Base-by-base conservation (phyloP, 2,888 invertebrate species). In the Dendrolimus pini region DNA sequence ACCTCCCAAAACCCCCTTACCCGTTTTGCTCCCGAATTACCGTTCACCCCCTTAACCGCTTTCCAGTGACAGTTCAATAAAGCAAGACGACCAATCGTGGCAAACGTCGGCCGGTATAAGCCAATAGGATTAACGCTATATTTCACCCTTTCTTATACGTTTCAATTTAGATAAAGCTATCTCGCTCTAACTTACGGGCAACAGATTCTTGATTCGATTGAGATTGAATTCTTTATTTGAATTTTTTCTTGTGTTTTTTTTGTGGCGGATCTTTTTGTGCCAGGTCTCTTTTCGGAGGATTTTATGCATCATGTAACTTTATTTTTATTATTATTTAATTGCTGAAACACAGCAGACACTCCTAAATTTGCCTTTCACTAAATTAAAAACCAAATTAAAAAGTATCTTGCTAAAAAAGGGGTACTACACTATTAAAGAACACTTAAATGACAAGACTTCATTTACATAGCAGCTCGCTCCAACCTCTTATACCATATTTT, bases 1-100 rank as follows among this genome's bases (percentile, higher is more conserved):
- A 73, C 66, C 69, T 63, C 65, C 59, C 65, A 62, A 69, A 72
- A 76, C 73, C 67, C 63, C 71, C 70, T 69, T 70, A 76, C 80
- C 78, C 77, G 70, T 65, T 77, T 78, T 82, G 76, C 84, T 85
- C 86, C 86, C 83, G 78, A 87, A 87, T 88, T 86, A 87, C 86
- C 77, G 81, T 77, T 85, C 78, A 74, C 85, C 87, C 83, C 89
- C 87, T 82, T 80, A 87, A 86, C 87, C 84, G 79, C 85, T 80
- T 83, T 85, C 85, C 89, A 85, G 87, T 89, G 90, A 89, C 89
- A 89, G 89, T 89, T 89, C 89, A 90, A 89, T 89, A 89, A 85
- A 85, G 85, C 88, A 88, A 80, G 69, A 77, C 85, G 85, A 89
- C 90, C 90, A 90, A 90, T 90, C 88, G 80, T 75, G 81, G 89